Evolutionary conservation across 2,113 vertebrate genomes (phyloP).

Genomic region (Pycnonotus jocosus): DNA sequence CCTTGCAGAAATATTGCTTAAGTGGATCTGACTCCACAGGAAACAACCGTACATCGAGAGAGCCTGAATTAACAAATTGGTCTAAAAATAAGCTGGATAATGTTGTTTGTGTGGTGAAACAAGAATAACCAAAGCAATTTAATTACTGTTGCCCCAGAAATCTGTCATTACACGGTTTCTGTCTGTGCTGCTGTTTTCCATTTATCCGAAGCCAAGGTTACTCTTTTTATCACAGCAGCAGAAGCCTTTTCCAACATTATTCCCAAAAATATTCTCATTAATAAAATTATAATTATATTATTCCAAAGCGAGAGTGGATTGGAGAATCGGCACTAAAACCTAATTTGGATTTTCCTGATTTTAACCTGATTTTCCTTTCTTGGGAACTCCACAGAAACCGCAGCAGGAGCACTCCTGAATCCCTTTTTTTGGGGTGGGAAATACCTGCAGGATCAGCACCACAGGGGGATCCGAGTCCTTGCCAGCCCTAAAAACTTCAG

Average conservation of each 20-base stretch:
- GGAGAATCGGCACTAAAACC: neutral
- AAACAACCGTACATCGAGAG: neutral
- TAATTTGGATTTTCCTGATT: neutral
- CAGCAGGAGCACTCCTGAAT: neutral
- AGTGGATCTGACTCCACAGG: neutral
- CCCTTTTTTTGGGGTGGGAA: neutral
- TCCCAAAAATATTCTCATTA: neutral
- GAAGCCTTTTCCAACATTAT: neutral
- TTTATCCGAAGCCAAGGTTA: neutral
- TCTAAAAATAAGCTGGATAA: neutral
- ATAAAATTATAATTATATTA: neutral
- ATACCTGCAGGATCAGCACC: neutral
- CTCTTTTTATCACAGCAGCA: neutral
- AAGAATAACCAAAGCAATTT: neutral
- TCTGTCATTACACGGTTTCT: neutral
- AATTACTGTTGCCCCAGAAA: neutral
- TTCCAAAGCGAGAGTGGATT: neutral
- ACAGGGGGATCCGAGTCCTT: neutral
- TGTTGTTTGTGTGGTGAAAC: neutral
- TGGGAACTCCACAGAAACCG: neutral
- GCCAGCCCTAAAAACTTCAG: neutral
- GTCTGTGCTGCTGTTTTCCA: neutral
- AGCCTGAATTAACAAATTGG: neutral
- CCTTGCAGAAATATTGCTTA: neutral
- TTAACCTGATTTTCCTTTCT: neutral